Base-by-base conservation (phyloP, 1,140 invertebrate genomes). In the Episyrphus balteatus region DNA sequence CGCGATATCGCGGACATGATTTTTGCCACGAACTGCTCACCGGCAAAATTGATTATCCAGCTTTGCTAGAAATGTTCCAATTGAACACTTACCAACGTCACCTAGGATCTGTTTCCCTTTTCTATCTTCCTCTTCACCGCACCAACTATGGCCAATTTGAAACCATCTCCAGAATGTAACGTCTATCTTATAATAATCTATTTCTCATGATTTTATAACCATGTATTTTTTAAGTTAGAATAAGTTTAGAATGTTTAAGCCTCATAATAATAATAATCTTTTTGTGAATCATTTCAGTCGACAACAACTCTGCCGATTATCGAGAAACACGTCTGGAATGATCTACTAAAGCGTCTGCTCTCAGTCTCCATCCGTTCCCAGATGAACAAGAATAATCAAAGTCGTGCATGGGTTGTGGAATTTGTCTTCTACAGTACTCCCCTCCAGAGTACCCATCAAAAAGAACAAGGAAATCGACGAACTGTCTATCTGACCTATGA, bases 401-500 rank as follows among this genome's bases (percentile, higher is more conserved):
- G 73, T 34, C 62, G 75, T 3, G 70, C 75, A 5, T 96, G 92
- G 90, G 82, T 90, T 55, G 82, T 86, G 0, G 89, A 95, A 68
- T 88, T 92, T 61, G 82, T 93, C 0, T 94, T 96, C 69, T 85
- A 83, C 57, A 84, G 86, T 39, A 87, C 84, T 43, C 88, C 90
- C 0, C 62, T 94, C 17, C 73, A 80, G 30, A 90, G 84, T 59
- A 79, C 76, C 15, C 82, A 88, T 68, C 80, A 84, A 1, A 88
- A 88, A 58, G 91, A 94, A 67, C 86, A 90, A 76, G 86, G 85
- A 17, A 61, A 57, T 47, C 74, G 90, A 5, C 77, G 90, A 48
- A 85, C 89, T 33, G 83, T 94, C 17, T 90, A 89, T 66, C 84
- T 92, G 49, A 82, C 84, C 51, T 93, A 92, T 65, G 91, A 95